Conservation (phyloP, 2,888 invertebrate species). For the Esperia sulphurella region DNA sequence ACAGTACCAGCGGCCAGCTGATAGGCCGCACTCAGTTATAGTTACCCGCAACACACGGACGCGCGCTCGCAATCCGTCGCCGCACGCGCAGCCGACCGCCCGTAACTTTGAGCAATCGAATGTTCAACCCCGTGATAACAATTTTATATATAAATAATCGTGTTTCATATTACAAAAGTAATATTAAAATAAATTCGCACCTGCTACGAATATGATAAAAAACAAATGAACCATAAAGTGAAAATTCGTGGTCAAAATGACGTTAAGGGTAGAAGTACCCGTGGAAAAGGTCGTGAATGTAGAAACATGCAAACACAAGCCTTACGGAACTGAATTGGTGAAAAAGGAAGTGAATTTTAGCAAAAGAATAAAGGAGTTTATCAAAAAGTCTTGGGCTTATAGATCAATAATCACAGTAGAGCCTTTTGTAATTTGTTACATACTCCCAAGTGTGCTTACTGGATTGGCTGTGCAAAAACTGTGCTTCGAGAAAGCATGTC, state of each 20-base stretch:
- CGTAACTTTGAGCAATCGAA: conserved; percentile 14
- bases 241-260: conserved; percentile 58
- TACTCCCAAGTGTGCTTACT: conserved; percentile 83
- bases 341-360: conserved; percentile 55
- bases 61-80: conserved; percentile 44
- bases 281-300: conserved; percentile 61
- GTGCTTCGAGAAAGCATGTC: conserved; percentile 79
- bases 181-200: conserved; percentile 12
- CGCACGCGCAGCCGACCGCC: conserved; percentile 47
- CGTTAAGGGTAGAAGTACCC: conserved; percentile 71
- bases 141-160: conserved; percentile 6
- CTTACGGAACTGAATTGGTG: conserved; percentile 44
- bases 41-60: conserved; percentile 50
- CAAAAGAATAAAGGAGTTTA: conserved; percentile 54
- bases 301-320: conserved; percentile 62
- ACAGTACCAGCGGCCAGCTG: conserved; percentile 60
- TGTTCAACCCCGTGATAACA: conserved; percentile 10
- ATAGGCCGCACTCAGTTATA: conserved; percentile 58
- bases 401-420: conserved; percentile 81
- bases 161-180: conserved; percentile 6
- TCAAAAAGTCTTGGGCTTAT: conserved; percentile 62
- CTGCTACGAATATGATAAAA: conserved; percentile 26
- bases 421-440: conserved; percentile 82
- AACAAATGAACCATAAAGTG: conserved; percentile 60
- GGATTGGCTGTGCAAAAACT: conserved; percentile 79